Conservation (phyloP, 2,888 invertebrate species). For the Cheilosia urbana region DNA sequence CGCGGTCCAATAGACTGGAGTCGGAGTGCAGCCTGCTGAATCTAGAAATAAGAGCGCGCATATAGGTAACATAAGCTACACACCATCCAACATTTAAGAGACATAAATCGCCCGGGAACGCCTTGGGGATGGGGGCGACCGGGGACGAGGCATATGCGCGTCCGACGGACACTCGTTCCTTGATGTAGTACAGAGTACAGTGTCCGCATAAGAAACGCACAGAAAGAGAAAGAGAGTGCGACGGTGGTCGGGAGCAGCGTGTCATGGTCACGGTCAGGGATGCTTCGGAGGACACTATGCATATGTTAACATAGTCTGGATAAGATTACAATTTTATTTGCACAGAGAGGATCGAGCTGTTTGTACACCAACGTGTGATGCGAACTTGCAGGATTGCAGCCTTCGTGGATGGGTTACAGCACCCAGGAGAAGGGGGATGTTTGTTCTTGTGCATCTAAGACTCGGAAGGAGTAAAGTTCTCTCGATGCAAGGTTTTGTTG, state of each 20-base stretch:
- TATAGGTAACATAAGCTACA: background rate
- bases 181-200: slow-evolving; percentile 49
- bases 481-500: too few species aligned
- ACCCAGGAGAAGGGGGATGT: background rate
- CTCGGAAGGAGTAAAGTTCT: slow-evolving; percentile 19
- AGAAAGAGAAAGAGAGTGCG: slow-evolving; percentile 7
- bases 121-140: background rate
- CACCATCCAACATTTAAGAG: slow-evolving; percentile 55
- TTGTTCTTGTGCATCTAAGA: slow-evolving; percentile 25
- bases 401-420: slow-evolving; percentile 9
- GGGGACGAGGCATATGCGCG: slow-evolving; percentile 27
- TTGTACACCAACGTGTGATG: background rate
- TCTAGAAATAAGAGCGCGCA: slow-evolving; percentile 37
- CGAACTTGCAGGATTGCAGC: too few species aligned
- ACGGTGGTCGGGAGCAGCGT: slow-evolving; percentile 4
- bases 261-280: slow-evolving; percentile 25
- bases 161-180: slow-evolving; percentile 54
- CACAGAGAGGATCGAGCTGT: slow-evolving; percentile 4
- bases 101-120: slow-evolving; percentile 62
- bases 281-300: slow-evolving; percentile 65
- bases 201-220: slow-evolving; percentile 55
- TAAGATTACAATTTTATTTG: slow-evolving; percentile 75
- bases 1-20: background rate
- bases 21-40: slow-evolving; percentile 23
- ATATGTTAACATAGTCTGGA: slow-evolving; percentile 75